Base-by-base conservation (phyloP, 1,140 invertebrate genomes). In the Triops cancriformis region DNA sequence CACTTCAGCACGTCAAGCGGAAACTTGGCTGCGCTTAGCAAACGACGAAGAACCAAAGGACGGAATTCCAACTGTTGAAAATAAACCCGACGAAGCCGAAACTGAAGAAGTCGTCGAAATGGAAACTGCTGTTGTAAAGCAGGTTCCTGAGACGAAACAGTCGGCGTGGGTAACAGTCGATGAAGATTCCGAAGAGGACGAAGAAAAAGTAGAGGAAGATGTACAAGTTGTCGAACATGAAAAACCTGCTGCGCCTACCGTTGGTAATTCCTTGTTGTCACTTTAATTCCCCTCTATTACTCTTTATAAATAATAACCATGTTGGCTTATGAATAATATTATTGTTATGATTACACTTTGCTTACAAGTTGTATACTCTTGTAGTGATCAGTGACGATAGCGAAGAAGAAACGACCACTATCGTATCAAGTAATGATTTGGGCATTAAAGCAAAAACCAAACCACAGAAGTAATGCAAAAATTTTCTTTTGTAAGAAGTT, bases 321-420 rank as follows among this genome's bases (percentile, higher is more conserved):
- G 10, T 18, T 26, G 42, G 10, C 37, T 37, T 64, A 64, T n/a
- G 10, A 14, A 1, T 64, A 1, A 23, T 64, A 14, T 1, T n/a
- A 64, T n/a, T 64, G 18, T 64, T 64, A 18, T n/a, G 2, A 4
- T 64, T n/a, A n/a, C n/a, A 64, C 6, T 64, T 18, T 64, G 2
- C 6, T 12, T n/a, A 7, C 5, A 11, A n/a, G 1, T 64, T 64
- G 45, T 64, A 64, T 72, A 23, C 75, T 75, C 51, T 76, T 77
- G 51, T 81, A 87, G 87, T 85, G 80, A 81, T 87, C 74, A 85
- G 83, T 82, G 85, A 82, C 41, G 84, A 85, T 79, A 87, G 86
- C 77, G 87, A 88, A 83, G 87, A 88, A 81, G 86, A 87, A 81
- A 81, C 81, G 26, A 84, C 83, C 0, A 82, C 82, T 28, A 84